These are phyloP conservation scores for Limosa lapponica DNA, from an alignment of 2,797 vertebrate species.

Conservation along the genomic window DNA sequence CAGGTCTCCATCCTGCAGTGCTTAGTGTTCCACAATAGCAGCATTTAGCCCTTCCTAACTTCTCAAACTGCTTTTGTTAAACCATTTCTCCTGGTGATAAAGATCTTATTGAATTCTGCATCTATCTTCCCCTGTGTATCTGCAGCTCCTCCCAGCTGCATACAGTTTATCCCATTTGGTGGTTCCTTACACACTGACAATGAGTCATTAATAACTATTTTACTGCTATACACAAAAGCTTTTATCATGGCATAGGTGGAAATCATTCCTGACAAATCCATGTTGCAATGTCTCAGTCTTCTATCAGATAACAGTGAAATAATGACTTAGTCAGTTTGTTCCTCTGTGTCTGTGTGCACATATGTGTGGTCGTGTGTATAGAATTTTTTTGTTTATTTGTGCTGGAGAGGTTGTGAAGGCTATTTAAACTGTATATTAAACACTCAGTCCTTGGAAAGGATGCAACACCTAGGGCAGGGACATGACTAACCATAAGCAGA, in stretches of 20 bases:
- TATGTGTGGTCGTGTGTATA: neutral
- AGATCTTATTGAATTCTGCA: neutral
- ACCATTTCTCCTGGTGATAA: neutral
- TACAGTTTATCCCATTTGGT: neutral
- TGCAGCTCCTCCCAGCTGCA: neutral
- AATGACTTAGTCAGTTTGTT: neutral
- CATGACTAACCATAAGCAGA: neutral
- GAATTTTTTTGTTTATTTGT: neutral
- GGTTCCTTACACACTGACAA: neutral
- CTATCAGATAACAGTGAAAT: neutral
- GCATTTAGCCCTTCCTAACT: neutral
- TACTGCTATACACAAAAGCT: neutral
- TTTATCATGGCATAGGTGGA: neutral
- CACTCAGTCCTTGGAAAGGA: neutral
- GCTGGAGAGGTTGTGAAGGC: neutral
- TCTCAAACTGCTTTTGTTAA: neutral
- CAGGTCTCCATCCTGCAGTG: neutral
- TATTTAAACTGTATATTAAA: neutral
- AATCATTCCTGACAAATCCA: conserved; percentile 10
- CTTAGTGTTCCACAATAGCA: neutral
- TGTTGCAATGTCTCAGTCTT: neutral
- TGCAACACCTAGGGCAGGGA: neutral
- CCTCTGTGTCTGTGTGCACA: neutral
- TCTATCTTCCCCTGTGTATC: neutral
- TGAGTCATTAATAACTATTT: conserved; percentile 32